phyloP scores from a whole-genome alignment of 92 coral and sea anemone genomes.

The Porites evermanni region DNA sequence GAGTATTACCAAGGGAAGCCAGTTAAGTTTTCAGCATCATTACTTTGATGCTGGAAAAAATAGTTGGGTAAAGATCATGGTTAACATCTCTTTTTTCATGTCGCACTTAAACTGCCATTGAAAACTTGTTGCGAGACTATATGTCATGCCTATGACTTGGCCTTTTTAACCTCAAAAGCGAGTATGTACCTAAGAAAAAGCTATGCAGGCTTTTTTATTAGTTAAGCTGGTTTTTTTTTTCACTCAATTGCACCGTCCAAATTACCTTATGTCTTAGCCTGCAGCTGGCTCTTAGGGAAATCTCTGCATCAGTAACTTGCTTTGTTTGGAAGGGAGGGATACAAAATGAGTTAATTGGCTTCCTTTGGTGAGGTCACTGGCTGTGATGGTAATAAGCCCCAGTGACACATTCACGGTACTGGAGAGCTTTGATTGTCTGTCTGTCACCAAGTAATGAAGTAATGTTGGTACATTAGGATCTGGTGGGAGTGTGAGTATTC shows the following conservation, averaged over 20 bases:
- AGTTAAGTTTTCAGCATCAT: neutral
- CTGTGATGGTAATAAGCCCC: slow-evolving; percentile 87
- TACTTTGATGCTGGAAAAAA: neutral
- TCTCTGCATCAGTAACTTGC: neutral
- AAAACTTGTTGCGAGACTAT: neutral
- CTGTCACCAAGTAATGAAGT: slow-evolving; percentile 21
- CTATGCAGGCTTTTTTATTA: no score
- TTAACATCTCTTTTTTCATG: neutral
- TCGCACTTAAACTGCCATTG: neutral
- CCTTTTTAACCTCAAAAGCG: neutral
- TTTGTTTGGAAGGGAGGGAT: neutral
- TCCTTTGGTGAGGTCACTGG: slow-evolving; percentile 81
- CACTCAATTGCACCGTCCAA: neutral
- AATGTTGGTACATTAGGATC: slow-evolving; percentile 47
- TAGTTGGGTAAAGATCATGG: neutral
- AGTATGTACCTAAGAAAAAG: no score
- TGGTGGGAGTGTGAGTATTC: slow-evolving; percentile 88
- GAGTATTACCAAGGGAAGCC: slow-evolving; percentile 57
- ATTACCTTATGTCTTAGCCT: neutral
- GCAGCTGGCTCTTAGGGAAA: no score
- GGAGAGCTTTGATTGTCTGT: slow-evolving; percentile 50
- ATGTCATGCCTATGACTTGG: neutral
- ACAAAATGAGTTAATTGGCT: slow-evolving; percentile 53
- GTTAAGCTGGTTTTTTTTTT: neutral
- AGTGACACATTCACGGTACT: slow-evolving; percentile 54